A percentile compares a stretch with the other conserved stretches of the same genome.
phyloP scores from a whole-genome alignment of 2,113 vertebrate genomes.

The Dendropsophus ebraccatus region DNA sequence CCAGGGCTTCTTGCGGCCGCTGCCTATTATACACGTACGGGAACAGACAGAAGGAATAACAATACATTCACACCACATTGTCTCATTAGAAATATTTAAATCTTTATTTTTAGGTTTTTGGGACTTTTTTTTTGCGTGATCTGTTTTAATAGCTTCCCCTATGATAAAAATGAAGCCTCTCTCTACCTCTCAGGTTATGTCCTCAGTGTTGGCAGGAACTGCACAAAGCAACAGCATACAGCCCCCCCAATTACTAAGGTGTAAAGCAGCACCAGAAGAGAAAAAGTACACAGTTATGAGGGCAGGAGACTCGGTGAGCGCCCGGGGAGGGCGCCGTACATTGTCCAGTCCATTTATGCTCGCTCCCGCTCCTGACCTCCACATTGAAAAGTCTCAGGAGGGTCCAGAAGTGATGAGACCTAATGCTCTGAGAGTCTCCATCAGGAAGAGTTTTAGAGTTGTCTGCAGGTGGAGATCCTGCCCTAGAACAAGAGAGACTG shows the following conservation, averaged over 20 bases:
- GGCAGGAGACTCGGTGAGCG: background rate
- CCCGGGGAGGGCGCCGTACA: background rate
- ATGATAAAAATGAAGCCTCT: constrained; percentile 45
- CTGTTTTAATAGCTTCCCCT: constrained; percentile 33
- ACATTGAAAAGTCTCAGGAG: constrained; percentile 58
- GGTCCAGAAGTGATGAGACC: constrained; percentile 64
- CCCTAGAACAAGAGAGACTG: constrained; percentile 38
- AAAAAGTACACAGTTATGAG: constrained; percentile 47
- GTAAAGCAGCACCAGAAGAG: constrained; percentile 57
- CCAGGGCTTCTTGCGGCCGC: too few relatives aligned
- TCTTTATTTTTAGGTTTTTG: constrained; percentile 47
- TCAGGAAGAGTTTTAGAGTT: constrained; percentile 59
- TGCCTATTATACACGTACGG: too few relatives aligned
- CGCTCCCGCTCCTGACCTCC: background rate
- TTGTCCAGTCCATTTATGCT: background rate
- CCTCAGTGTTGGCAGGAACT: constrained; percentile 38
- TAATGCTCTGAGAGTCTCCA: constrained; percentile 11
- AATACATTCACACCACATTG: background rate
- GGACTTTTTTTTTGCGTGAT: constrained; percentile 32
- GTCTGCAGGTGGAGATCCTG: constrained; percentile 30
- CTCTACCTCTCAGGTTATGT: constrained; percentile 31
- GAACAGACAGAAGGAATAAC: too few relatives aligned
- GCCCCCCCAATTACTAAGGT: constrained; percentile 35
- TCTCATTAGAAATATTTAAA: constrained; percentile 44
- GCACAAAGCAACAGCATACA: constrained; percentile 40